Evolutionary conservation across 2,797 vertebrate genomes (phyloP).

Genomic region (Botia kubotai): DNA sequence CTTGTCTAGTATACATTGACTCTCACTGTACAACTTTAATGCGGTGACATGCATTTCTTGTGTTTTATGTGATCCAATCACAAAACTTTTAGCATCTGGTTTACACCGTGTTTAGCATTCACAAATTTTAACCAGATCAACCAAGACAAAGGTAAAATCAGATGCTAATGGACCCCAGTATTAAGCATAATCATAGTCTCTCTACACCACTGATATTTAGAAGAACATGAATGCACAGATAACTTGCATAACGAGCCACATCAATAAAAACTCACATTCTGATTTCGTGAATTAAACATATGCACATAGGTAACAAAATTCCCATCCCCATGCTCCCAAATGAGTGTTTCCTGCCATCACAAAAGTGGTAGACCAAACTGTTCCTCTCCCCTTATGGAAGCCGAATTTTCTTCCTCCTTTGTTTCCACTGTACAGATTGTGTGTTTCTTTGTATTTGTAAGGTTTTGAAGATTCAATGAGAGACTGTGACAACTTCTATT

Average conservation of each 20-base stretch:
- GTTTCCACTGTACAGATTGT: conserved; percentile 10
- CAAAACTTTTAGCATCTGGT: too few species aligned
- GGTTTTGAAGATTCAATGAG: conserved; percentile 33
- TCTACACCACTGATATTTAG: too few species aligned
- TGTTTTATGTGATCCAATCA: too few species aligned
- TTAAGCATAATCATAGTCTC: too few species aligned
- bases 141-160: too few species aligned
- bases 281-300: conserved; percentile 30
- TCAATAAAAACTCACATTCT: neutral
- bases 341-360: conserved; percentile 23
- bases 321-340: neutral
- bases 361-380: conserved; percentile 29
- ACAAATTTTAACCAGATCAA: too few species aligned
- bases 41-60: too few species aligned
- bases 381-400: conserved; percentile 15
- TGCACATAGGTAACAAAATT: conserved; percentile 2
- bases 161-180: neutral
- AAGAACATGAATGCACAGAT: neutral
- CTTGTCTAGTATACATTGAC: too few species aligned
- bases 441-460: conserved; percentile 40
- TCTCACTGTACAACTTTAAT: too few species aligned
- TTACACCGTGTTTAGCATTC: too few species aligned
- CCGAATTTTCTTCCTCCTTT: conserved; percentile 20
- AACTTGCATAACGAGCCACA: neutral
- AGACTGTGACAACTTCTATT: conserved; percentile 44